Evolutionary conservation across 2,797 vertebrate genomes (phyloP).

Genomic region (Fistularia commersonii): DNA sequence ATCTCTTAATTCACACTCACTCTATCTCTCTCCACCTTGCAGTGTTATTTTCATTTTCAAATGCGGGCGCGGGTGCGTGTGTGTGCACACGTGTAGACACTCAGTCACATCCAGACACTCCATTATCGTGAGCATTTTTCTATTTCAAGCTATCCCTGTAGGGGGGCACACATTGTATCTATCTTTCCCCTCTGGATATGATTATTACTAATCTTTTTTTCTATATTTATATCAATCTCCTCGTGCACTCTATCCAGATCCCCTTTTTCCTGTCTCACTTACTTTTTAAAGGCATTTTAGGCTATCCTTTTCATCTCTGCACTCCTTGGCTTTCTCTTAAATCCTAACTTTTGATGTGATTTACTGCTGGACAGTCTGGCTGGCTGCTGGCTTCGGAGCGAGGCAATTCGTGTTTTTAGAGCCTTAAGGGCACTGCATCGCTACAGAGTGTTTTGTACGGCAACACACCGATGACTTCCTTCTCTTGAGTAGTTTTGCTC

Average conservation of each 20-base stretch:
- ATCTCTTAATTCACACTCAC: slow-evolving; percentile 57
- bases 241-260: slow-evolving; percentile 2
- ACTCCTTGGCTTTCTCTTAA: slow-evolving; percentile 29
- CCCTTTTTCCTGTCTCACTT: slow-evolving; percentile 14
- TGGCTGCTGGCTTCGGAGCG: slow-evolving; percentile 34
- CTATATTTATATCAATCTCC: slow-evolving; percentile 21
- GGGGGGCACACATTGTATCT: slow-evolving; percentile 13
- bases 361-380: slow-evolving; percentile 33
- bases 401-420: slow-evolving; percentile 34
- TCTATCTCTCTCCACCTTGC: slow-evolving; percentile 38
- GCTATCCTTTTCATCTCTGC: slow-evolving; percentile 32
- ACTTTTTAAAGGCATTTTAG: slow-evolving; percentile 9
- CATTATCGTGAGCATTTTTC: slow-evolving; percentile 14
- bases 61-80: slow-evolving; percentile 3
- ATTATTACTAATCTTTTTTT: slow-evolving; percentile 37
- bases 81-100: slow-evolving; percentile 9
- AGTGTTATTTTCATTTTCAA: slow-evolving; percentile 33
- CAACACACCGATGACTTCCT: slow-evolving; percentile 28
- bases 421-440: slow-evolving; percentile 22
- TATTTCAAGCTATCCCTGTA: slow-evolving; percentile 24
- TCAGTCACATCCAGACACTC: slow-evolving; percentile 7
- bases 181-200: slow-evolving; percentile 23
- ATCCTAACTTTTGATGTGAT: slow-evolving; percentile 28
- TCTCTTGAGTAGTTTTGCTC: slow-evolving; percentile 17
- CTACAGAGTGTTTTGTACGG: slow-evolving; percentile 28